Percentiles rank a stretch among this genome's conserved stretches.
These are phyloP conservation scores for Caenorhabditis sp. DNA, from an alignment of 2,888 invertebrate species.

Conservation along the genomic window DNA sequence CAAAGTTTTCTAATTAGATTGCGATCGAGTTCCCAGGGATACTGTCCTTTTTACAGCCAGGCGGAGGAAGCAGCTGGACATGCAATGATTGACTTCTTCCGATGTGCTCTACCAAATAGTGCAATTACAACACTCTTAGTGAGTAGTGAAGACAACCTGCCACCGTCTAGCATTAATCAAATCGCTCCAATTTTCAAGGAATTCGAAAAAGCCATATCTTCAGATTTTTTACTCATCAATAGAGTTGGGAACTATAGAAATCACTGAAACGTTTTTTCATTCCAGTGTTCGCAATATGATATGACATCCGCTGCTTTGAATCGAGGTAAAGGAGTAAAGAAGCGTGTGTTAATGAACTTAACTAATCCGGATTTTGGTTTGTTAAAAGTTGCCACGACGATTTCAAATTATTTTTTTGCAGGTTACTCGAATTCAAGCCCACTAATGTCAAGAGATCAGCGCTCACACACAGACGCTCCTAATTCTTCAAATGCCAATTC, in stretches of 20 bases:
- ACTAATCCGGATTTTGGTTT: not conserved
- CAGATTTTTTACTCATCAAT: constrained; percentile 3
- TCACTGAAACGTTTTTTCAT: not conserved
- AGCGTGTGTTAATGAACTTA: constrained; percentile 1
- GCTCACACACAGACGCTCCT: no score
- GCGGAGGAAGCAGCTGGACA: constrained; percentile 25
- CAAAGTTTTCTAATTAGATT: not conserved
- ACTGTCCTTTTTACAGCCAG: not conserved
- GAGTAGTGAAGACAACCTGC: not conserved
- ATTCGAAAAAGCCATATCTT: not conserved
- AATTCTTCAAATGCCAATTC: no score
- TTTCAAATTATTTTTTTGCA: no score
- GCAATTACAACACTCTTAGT: not conserved
- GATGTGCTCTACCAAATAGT: not conserved
- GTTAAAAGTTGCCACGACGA: no score
- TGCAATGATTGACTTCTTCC: constrained; percentile 35
- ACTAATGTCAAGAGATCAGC: no score
- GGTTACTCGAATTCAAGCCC: no score
- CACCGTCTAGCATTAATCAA: not conserved
- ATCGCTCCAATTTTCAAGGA: constrained; percentile 6
- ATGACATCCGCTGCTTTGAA: not conserved
- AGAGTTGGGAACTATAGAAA: not conserved
- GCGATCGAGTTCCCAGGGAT: not conserved
- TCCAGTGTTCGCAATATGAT: constrained; percentile 34
- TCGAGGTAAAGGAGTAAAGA: constrained; percentile 24